These are phyloP conservation scores for Rallus crepitans DNA, from an alignment of 2,797 vertebrate genomes.

Conservation along the genomic window DNA sequence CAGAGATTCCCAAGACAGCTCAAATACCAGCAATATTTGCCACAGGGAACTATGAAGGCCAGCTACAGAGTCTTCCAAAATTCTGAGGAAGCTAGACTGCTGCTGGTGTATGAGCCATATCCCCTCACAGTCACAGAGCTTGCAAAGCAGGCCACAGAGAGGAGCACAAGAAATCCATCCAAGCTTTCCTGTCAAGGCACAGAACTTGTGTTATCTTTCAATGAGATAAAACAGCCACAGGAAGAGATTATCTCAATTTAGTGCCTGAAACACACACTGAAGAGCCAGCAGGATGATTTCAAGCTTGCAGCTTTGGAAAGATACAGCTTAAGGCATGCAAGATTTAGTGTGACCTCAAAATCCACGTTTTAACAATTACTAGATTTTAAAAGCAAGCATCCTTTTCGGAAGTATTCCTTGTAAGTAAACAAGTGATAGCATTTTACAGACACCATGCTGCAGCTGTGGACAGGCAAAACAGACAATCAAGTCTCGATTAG, in stretches of 20 bases:
- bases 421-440: neutral
- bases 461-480: neutral
- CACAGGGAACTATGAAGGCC: neutral
- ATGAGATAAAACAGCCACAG: neutral
- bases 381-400: neutral
- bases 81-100: neutral
- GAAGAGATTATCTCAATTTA: neutral
- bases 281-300: neutral
- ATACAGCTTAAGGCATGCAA: neutral
- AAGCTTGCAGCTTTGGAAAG: neutral
- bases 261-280: neutral
- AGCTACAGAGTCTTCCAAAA: neutral
- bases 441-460: neutral
- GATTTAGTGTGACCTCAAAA: neutral
- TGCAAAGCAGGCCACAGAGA: neutral
- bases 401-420: neutral
- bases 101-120: neutral
- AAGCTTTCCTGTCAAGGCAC: neutral
- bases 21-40: neutral
- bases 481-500: conserved; percentile 23
- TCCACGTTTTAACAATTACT: neutral
- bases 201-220: neutral
- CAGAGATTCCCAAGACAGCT: rapidly evolving
- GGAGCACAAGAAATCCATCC: neutral
- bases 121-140: neutral